Percentiles rank a stretch among this genome's conserved stretches.
These are phyloP conservation scores for Bugula neritina DNA, from an alignment of 2,888 invertebrate genomes.

Conservation along the genomic window DNA sequence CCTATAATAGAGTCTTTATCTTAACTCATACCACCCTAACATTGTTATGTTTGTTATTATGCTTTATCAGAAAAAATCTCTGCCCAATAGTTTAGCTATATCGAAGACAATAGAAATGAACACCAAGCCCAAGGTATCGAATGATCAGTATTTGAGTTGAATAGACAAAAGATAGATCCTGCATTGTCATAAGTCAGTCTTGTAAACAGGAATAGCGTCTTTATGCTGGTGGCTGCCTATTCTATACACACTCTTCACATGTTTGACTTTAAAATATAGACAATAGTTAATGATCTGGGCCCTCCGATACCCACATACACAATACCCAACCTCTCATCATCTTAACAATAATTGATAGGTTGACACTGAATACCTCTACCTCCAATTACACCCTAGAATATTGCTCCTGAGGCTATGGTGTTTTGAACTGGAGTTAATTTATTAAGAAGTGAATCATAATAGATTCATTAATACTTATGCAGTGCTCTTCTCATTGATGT, in stretches of 20 bases:
- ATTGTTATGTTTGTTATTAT: constrained; percentile 23
- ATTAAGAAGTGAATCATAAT: neutral
- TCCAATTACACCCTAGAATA: neutral
- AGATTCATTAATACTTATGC: neutral
- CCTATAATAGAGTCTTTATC: neutral
- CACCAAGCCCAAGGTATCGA: constrained; percentile 23
- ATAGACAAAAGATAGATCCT: constrained; percentile 11
- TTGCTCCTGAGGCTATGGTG: neutral
- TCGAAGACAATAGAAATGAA: constrained; percentile 23
- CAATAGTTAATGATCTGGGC: neutral
- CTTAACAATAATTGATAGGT: neutral
- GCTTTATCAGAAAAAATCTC: constrained; percentile 20
- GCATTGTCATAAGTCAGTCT: constrained; percentile 18
- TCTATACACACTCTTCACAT: no score
- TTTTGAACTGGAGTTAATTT: neutral
- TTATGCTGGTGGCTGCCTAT: no score
- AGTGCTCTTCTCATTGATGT: neutral
- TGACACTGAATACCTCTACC: neutral
- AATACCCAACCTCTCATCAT: neutral
- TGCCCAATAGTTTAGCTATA: constrained; percentile 9
- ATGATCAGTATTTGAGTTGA: constrained; percentile 14
- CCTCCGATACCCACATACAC: neutral
- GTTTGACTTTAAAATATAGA: neutral
- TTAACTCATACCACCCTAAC: neutral
- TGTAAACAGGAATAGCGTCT: constrained; percentile 21